Evolutionary conservation across 2,113 vertebrate species (phyloP).

Genomic region (Leptodactylus fuscus): DNA sequence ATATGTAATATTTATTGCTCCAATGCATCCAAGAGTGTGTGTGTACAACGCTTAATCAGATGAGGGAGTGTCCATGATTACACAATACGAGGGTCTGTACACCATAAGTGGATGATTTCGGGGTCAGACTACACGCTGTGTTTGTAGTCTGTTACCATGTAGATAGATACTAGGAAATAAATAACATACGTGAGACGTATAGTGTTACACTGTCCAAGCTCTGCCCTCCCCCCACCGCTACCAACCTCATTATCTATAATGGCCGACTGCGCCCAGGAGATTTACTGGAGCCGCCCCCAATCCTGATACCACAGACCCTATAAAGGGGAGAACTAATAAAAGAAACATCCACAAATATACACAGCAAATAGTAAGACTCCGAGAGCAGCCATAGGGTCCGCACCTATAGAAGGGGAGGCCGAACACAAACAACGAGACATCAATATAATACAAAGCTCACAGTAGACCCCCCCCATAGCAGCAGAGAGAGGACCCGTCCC

Average conservation of each 20-base stretch:
- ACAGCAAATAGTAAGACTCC: background rate
- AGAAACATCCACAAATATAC: background rate
- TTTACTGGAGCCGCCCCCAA: background rate
- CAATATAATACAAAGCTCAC: background rate
- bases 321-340: background rate
- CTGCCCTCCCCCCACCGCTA: background rate
- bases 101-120: too few species aligned
- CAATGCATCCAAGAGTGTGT: too few species aligned
- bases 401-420: background rate
- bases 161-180: background rate
- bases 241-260: background rate
- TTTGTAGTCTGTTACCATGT: constrained; percentile 14
- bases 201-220: background rate
- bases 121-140: background rate
- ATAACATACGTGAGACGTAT: too few species aligned
- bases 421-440: too few species aligned
- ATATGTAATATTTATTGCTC: too few species aligned
- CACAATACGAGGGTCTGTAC: too few species aligned
- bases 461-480: background rate
- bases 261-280: too few species aligned
- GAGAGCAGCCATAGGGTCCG: background rate
- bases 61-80: background rate
- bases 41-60: background rate
- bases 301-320: background rate
- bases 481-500: background rate